phyloP scores from a whole-genome alignment of 2,888 invertebrate species.

The Nephrotoma appendiculata region DNA sequence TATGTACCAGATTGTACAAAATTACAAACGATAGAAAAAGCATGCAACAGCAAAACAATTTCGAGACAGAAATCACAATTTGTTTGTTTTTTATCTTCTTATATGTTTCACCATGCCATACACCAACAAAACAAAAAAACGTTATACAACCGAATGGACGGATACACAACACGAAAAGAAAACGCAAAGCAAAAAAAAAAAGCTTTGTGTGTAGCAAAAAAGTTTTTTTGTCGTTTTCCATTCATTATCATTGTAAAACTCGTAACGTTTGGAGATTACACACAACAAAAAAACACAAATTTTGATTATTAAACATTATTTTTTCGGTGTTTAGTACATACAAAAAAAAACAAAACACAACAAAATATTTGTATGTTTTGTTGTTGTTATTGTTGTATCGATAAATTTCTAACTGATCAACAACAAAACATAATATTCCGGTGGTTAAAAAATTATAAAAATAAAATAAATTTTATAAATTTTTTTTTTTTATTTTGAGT shows the following conservation, averaged over 20 bases:
- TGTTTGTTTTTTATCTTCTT: neutral
- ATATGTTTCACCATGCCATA: neutral
- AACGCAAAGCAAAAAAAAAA: neutral
- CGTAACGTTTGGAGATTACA: slow-evolving; percentile 2
- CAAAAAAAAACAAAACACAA: neutral
- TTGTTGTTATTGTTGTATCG: neutral
- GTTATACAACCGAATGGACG: neutral
- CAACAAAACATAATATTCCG: neutral
- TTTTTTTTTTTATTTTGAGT: neutral
- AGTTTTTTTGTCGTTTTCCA: neutral
- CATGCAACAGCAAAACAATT: neutral
- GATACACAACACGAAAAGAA: neutral
- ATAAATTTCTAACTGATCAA: neutral
- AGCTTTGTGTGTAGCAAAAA: neutral
- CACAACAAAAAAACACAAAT: neutral
- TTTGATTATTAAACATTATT: neutral
- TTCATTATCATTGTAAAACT: slow-evolving; percentile 4
- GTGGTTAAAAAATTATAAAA: neutral
- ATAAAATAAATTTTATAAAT: neutral
- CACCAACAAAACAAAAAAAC: neutral
- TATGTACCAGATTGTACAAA: neutral
- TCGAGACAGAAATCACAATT: neutral
- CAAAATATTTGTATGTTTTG: neutral
- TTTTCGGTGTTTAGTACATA: neutral
- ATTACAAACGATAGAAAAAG: neutral